Percentiles rank a stretch among this genome's conserved stretches.
phyloP scores from a whole-genome alignment of 2,888 invertebrate genomes.

The Mimachlamys varia region DNA sequence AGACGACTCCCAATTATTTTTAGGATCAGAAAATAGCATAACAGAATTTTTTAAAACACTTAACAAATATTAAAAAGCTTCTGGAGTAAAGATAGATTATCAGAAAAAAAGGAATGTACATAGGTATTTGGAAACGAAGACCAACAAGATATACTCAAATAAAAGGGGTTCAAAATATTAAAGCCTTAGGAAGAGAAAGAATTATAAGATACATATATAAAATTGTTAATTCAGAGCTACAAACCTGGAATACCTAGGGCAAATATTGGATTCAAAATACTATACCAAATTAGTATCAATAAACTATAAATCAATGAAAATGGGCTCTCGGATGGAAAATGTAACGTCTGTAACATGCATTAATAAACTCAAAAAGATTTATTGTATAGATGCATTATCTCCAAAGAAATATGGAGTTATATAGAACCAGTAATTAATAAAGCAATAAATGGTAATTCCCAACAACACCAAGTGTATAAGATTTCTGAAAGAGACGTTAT shows the following conservation, averaged over 20 bases:
- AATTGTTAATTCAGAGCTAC: too few relatives aligned
- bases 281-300: neutral
- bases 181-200: neutral
- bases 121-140: slow-evolving; percentile 2
- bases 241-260: slow-evolving; percentile 1
- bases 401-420: too few relatives aligned
- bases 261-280: neutral
- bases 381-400: too few relatives aligned
- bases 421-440: too few relatives aligned
- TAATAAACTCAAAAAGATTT: too few relatives aligned
- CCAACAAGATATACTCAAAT: neutral
- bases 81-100: too few relatives aligned
- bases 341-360: too few relatives aligned
- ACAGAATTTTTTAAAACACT: slow-evolving; percentile 28
- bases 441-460: too few relatives aligned
- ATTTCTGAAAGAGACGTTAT: too few relatives aligned
- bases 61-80: slow-evolving; percentile 17
- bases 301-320: too few relatives aligned
- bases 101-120: slow-evolving; percentile 8
- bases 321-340: too few relatives aligned
- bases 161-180: neutral
- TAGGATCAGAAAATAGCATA: neutral
- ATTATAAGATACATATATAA: neutral
- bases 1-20: slow-evolving; percentile 34
- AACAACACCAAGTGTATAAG: too few relatives aligned